Conservation (phyloP, 2,888 invertebrate species). For the Andrena bicolor region DNA sequence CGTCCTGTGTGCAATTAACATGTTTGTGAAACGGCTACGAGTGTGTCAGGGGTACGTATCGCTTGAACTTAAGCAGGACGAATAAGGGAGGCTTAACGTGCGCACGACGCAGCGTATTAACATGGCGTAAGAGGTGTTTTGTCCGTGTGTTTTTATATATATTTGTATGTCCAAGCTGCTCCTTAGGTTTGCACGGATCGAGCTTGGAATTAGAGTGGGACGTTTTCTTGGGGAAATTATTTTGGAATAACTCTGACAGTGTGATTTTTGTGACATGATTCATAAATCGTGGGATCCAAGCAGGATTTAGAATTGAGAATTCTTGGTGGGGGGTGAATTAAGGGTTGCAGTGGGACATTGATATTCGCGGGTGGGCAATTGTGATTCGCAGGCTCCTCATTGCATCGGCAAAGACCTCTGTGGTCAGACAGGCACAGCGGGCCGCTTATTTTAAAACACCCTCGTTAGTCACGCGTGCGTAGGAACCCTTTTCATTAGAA, state of each 20-base stretch:
- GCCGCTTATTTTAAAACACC: not conserved
- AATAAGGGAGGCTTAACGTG: slow-evolving; percentile 8
- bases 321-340: too few species aligned
- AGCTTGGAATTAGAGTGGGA: not conserved
- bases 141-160: not conserved
- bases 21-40: slow-evolving; percentile 20
- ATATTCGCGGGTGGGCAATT: too few species aligned
- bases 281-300: too few species aligned
- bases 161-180: not conserved
- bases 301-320: too few species aligned
- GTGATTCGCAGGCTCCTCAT: too few species aligned
- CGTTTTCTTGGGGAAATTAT: too few species aligned
- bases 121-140: not conserved
- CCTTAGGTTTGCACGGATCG: not conserved
- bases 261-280: too few species aligned
- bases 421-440: not conserved
- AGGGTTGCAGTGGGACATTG: too few species aligned
- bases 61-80: slow-evolving; percentile 3
- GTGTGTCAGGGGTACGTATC: not conserved
- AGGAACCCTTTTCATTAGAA: slow-evolving; percentile 46
- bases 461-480: slow-evolving; percentile 10
- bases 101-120: slow-evolving; percentile 8
- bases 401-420: too few species aligned
- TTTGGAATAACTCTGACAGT: too few species aligned
- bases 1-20: slow-evolving; percentile 5